Conservation (phyloP, 2,113 vertebrate species). For the Hymenochirus boettgeri region DNA sequence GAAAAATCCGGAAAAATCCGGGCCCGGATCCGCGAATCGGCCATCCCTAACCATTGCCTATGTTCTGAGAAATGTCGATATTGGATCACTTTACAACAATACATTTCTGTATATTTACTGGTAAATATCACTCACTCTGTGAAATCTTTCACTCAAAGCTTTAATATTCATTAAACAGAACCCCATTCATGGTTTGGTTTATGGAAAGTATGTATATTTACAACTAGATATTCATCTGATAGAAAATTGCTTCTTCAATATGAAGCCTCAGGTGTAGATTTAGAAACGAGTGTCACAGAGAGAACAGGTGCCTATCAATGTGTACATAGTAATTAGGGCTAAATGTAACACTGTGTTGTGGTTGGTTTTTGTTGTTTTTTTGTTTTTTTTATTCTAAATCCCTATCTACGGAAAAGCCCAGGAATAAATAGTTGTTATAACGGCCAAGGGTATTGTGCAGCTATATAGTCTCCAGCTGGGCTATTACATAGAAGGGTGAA, state of each 20-base stretch:
- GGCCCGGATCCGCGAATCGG: too few species aligned
- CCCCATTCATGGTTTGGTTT: conserved; percentile 24
- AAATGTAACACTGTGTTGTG: conserved; percentile 75
- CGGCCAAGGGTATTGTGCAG: conserved; percentile 78
- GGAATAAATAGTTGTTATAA: conserved; percentile 82
- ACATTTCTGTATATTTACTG: too few species aligned
- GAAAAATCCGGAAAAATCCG: too few species aligned
- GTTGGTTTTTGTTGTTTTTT: conserved; percentile 50
- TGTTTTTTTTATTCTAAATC: conserved; percentile 66
- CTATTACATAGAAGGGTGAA: conserved; percentile 81
- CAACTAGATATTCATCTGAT: conserved; percentile 66
- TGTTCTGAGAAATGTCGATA: too few species aligned
- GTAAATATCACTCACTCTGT: too few species aligned
- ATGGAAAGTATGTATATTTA: conserved; percentile 52
- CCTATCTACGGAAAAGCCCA: conserved; percentile 80
- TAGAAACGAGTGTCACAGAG: conserved; percentile 75
- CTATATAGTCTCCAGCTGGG: conserved; percentile 81
- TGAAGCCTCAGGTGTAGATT: conserved; percentile 92
- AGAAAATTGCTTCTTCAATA: conserved; percentile 77
- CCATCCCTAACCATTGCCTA: too few species aligned
- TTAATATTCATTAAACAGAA: conserved; percentile 43
- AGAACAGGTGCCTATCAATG: conserved; percentile 84
- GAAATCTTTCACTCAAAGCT: conserved; percentile 33
- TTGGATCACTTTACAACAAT: too few species aligned
- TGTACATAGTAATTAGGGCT: conserved; percentile 92